Evolutionary conservation across 1,140 invertebrate genomes (phyloP).

Genomic region (Calephelis virginiensis): DNA sequence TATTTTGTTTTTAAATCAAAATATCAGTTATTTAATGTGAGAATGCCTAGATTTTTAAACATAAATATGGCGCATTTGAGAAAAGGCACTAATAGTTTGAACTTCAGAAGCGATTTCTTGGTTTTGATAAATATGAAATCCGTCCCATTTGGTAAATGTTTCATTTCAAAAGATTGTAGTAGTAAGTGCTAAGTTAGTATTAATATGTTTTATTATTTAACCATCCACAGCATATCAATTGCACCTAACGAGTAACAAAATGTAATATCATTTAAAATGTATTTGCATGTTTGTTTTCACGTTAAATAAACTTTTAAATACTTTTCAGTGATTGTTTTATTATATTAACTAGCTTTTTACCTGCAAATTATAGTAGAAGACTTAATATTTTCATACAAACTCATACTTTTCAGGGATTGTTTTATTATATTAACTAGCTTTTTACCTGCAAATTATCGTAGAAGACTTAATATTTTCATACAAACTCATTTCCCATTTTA

Average conservation of each 20-base stretch:
- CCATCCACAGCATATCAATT: slow-evolving; percentile 63
- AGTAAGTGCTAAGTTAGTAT: slow-evolving; percentile 39
- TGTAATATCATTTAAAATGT: slow-evolving; percentile 69
- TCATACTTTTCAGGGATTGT: too few relatives aligned
- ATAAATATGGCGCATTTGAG: too few relatives aligned
- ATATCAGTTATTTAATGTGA: too few relatives aligned
- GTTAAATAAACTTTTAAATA: slow-evolving; percentile 54
- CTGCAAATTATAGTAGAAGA: too few relatives aligned
- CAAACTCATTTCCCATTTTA: too few relatives aligned
- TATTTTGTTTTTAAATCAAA: too few relatives aligned
- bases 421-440: background rate
- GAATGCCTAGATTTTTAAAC: too few relatives aligned
- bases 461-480: too few relatives aligned
- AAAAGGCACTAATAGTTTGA: background rate
- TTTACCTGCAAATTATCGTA: too few relatives aligned
- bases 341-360: background rate
- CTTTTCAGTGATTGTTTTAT: background rate
- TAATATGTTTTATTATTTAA: slow-evolving; percentile 47
- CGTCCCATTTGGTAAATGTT: slow-evolving; percentile 39
- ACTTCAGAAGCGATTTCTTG: background rate
- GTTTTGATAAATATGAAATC: slow-evolving; percentile 23
- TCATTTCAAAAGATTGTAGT: slow-evolving; percentile 43
- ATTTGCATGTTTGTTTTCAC: slow-evolving; percentile 70
- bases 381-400: too few relatives aligned
- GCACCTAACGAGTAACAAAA: slow-evolving; percentile 59